Conservation (phyloP, 1,140 invertebrate genomes). For the Pseudomyrmex cubaensis region DNA sequence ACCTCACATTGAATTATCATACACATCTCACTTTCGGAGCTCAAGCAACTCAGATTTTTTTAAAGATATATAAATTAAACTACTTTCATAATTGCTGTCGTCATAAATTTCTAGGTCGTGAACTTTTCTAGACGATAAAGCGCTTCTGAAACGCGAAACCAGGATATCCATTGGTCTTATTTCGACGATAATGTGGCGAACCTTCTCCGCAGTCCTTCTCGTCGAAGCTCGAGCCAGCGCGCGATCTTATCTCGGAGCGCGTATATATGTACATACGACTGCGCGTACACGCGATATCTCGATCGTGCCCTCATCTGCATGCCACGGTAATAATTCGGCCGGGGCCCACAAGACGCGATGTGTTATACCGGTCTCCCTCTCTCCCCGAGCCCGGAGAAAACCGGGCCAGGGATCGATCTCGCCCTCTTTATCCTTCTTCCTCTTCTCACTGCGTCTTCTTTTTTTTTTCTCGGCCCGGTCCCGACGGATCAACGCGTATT, state of each 20-base stretch:
- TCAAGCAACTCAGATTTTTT: conserved; percentile 13
- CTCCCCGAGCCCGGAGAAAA: conserved; percentile 65
- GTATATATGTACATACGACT: conserved; percentile 57
- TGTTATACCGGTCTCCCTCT: conserved; percentile 64
- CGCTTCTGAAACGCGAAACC: conserved; percentile 47
- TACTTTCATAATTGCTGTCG: background rate
- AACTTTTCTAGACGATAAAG: background rate
- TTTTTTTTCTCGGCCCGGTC: background rate
- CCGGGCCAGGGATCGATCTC: conserved; percentile 72
- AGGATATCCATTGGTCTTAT: conserved; percentile 16
- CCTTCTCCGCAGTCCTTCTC: background rate
- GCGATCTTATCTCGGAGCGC: conserved; percentile 65
- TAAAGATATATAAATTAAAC: background rate
- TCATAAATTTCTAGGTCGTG: conserved; percentile 13
- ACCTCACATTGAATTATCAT: background rate
- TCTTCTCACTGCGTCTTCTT: background rate
- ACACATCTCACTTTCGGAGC: background rate
- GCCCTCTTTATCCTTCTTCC: conserved; percentile 49
- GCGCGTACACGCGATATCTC: conserved; percentile 74
- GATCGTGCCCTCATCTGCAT: conserved; percentile 76
- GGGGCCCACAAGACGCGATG: conserved; percentile 53
- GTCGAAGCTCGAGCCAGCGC: conserved; percentile 54
- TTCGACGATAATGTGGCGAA: conserved; percentile 31
- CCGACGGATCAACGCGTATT: conserved; percentile 62
- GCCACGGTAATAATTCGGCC: conserved; percentile 74